Base-by-base conservation (phyloP, 1,140 invertebrate species). In the Bombus soroeensis region DNA sequence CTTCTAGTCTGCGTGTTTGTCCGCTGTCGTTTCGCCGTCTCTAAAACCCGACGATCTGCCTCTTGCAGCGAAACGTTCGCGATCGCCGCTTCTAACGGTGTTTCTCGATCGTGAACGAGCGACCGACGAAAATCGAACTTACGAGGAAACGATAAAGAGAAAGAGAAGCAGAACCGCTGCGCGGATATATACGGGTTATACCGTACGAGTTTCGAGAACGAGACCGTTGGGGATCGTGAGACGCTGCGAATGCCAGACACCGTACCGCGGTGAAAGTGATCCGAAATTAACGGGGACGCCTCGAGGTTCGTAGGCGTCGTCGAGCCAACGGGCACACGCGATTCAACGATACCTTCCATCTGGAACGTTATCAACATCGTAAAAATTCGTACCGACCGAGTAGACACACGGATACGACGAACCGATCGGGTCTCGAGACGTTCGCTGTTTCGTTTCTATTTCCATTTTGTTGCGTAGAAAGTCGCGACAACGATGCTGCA, bases 201-300 rank as follows among this genome's bases (percentile, higher is more conserved):
- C 12, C 34, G 66, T 59, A 72, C 47, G 75, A 53, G 77, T 87
- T 89, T 77, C 81, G 53, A 88, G 87, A 88, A 72, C 79, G 86
- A 87, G 57, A n/a, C 81, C 34, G 77, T 73, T 53, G 70, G 59
- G 59, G 22, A n/a, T 72, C 47, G 71, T 64, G 37, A 18, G 66
- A 41, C 43, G 82, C 64, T 47, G 64, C 77, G 62, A 68, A 34
- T 68, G 78, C 32, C 78, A 53, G 41, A 68, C 28, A 80, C n/a
- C 64, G 71, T 37, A 37, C 70, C 68, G 37, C 74, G 71, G 89
- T 90, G 89, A 90, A 90, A 90, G 89, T 90, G 89, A 90, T 90
- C 86, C 88, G 75, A 90, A 90, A 90, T 90, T 90, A 90, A 88
- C 88, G 89, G 86, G 89, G 89, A 90, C 88, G 89, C 82, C 82